Evolutionary conservation across 2,888 invertebrate genomes (phyloP), one percentile per base, ranked within the genome.

Genomic region (Apotomis capreana): DNA sequence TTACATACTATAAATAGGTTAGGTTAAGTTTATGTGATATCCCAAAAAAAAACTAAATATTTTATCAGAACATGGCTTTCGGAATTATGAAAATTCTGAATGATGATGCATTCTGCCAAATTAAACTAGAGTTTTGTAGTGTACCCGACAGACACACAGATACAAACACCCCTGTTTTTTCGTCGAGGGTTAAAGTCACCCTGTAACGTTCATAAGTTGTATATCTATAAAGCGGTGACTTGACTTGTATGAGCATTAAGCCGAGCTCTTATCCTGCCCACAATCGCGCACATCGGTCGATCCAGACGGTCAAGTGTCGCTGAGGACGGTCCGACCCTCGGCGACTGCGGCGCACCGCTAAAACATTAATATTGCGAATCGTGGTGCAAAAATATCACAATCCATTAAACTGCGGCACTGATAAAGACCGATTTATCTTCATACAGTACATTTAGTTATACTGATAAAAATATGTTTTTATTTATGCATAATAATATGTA

Each of bases 321-420:
- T 40, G 49, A 49, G 49, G 49, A 49, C 49, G 10, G 9, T 49
- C 9, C 9, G 49, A 49, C 49, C 59, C 44, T 44, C 12, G 6
- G 26, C 5, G 37, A 37, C 13, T 8, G 10, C 37, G 3, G 37
- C 6, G 13, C 58, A 15, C 8, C 13, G 37, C 37, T 37, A 52
- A 13, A 60, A 68, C 59, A 68, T 59, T 52, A 60, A 68, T 44
- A 52, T 52, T 62, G 15, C 8, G 9, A 26, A 49, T 26, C 55
- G 55, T 13, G 68, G 36, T 37, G 13, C 9, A 52, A 61, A 55
- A 69, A 55, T 69, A 62, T 69, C 61, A 8, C 46, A 61, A 46
- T 69, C 55, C 61, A 69, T 55, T 69, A 49, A 55, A 36, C 44
- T 9, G 13, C 13, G 8, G 54, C 55, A 36, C 37, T 55, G 13